Evolutionary conservation across 2,797 vertebrate species (phyloP), one percentile per base, ranked within the genome.

Genomic region (Lithobates sylvaticus): DNA sequence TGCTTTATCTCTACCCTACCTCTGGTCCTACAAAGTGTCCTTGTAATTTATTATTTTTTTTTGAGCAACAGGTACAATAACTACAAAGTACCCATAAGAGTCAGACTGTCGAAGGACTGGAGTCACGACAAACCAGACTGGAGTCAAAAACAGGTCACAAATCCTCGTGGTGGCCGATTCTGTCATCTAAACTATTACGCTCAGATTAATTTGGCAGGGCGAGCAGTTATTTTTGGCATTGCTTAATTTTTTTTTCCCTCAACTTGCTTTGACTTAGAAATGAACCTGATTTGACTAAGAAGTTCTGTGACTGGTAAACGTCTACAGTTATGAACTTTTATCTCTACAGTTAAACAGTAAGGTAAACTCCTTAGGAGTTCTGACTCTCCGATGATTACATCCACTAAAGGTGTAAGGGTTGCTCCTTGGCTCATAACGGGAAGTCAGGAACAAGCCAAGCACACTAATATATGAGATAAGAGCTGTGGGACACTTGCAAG

Each of bases 71-170:
- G 50, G 50, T 54, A 54, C 18, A 54, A 54, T 54, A 18, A 54
- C 50, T 13, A 10, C n/a, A 26, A 65, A 65, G 2, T 26, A 26
- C n/a, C 61, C 61, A 8, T 65, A 8, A 26, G 23, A n/a, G 16
- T 65, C 23, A n/a, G 50, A n/a, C 71, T 64, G 50, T 47, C 6
- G 8, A 36, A 71, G 50, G n/a, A 81, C 23, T 70, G n/a, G 68
- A 47, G 23, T 72, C 32, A 61, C 29, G 36, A 72, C 47, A 81
- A 72, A 23, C 68, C 78, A 71, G 39, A 75, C 54, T 39, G 21
- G 70, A 73, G 72, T 75, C 71, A 83, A 32, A 83, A 74, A 32
- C 58, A 44, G 81, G 70, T 81, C 79, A 81, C 79, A 72, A 72
- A 27, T 61, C 50, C 69, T 81, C 69, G 26, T 2, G 79, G 79